These are phyloP conservation scores for Ranitomeya imitator DNA, from an alignment of 2,113 vertebrate genomes.

Conservation along the genomic window DNA sequence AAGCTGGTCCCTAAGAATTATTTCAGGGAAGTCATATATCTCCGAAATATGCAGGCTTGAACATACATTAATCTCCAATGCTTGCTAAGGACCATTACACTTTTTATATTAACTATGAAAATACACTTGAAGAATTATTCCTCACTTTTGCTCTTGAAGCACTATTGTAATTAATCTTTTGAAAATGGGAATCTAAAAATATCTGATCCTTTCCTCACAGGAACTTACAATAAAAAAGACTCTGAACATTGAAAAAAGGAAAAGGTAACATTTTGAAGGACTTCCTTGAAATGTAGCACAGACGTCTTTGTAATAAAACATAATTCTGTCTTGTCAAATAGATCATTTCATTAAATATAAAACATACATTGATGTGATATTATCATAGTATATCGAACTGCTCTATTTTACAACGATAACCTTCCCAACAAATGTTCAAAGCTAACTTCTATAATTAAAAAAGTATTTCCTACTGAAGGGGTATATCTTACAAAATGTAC, in stretches of 20 bases:
- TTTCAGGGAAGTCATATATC: constrained; percentile 13
- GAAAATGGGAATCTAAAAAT: constrained; percentile 55
- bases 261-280: constrained; percentile 8
- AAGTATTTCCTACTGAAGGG: background rate
- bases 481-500: background rate
- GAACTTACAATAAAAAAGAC: constrained; percentile 8
- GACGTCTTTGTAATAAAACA: background rate
- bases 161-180: constrained; percentile 47
- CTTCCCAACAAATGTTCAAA: background rate
- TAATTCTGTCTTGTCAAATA: background rate
- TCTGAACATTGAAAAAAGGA: background rate
- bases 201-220: constrained; percentile 21
- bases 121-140: constrained; percentile 27
- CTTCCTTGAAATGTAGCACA: background rate
- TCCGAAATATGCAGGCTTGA: constrained; percentile 5
- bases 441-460: background rate
- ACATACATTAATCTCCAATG: constrained; percentile 27
- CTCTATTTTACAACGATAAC: background rate
- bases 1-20: background rate
- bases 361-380: background rate
- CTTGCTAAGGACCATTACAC: constrained; percentile 36
- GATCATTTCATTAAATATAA: background rate
- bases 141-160: constrained; percentile 42
- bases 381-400: background rate
- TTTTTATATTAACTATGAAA: constrained; percentile 38